Conservation (phyloP, 1,140 invertebrate genomes). For the Sitodiplosis mosellana region DNA sequence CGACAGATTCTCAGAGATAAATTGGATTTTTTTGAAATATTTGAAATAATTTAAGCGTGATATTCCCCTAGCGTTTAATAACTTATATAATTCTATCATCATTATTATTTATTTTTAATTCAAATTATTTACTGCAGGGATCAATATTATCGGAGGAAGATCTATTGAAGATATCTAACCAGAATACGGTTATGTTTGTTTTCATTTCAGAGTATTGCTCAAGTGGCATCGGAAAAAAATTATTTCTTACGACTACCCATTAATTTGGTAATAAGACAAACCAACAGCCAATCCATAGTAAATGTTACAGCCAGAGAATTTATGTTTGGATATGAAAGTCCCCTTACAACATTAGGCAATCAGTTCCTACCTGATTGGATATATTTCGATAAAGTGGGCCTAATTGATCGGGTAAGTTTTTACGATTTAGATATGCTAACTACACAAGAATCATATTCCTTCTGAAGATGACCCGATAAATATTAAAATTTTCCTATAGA, state of each 20-base stretch:
- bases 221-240: conserved; percentile 43
- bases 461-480: not conserved
- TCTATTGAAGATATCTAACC: too few relatives aligned
- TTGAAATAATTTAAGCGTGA: too few relatives aligned
- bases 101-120: too few relatives aligned
- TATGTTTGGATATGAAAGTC: conserved; percentile 61
- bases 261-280: conserved; percentile 45
- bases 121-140: too few relatives aligned
- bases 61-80: too few relatives aligned
- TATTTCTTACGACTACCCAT: conserved; percentile 42
- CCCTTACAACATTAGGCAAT: conserved; percentile 55
- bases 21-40: too few relatives aligned
- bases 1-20: too few relatives aligned
- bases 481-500: conserved; percentile 31
- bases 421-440: not conserved
- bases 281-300: conserved; percentile 43
- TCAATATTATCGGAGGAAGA: too few relatives aligned
- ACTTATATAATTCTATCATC: too few relatives aligned
- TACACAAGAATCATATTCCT: not conserved
- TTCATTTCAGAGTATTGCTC: conserved; percentile 49
- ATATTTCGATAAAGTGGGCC: conserved; percentile 57
- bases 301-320: conserved; percentile 63
- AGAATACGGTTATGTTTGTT: not conserved
- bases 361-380: conserved; percentile 61
- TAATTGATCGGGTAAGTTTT: conserved; percentile 57